Conservation (phyloP, 2,113 vertebrate species). For the Percina caprodes region DNA sequence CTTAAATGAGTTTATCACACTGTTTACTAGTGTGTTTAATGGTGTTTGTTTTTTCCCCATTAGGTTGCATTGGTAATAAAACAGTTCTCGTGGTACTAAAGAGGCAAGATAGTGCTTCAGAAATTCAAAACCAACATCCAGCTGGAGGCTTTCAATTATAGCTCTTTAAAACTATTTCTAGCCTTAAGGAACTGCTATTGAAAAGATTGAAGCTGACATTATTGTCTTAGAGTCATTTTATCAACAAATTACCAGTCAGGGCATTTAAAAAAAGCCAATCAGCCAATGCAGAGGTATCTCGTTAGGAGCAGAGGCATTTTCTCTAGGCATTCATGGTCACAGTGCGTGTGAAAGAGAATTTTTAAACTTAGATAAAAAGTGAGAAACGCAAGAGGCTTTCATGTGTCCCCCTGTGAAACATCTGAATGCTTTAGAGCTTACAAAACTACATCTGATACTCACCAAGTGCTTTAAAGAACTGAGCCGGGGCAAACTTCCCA, state of each 20-base stretch:
- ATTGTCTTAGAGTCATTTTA: not conserved
- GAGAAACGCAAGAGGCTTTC: not conserved
- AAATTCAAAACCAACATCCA: not conserved
- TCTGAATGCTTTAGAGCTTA: conserved; percentile 12
- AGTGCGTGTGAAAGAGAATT: not conserved
- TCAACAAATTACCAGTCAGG: not conserved
- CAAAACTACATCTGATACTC: conserved; percentile 62
- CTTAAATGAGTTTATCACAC: not conserved
- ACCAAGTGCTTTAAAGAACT: conserved; percentile 93
- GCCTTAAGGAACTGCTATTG: not conserved
- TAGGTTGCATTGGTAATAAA: conserved; percentile 2
- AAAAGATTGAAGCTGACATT: not conserved
- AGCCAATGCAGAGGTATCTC: not conserved
- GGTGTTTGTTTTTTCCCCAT: not conserved
- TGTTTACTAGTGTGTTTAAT: conserved; percentile 10
- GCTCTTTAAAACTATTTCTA: not conserved
- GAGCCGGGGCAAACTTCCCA: conserved; percentile 88
- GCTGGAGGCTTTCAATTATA: not conserved
- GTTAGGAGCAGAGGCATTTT: not conserved
- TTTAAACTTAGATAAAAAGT: not conserved
- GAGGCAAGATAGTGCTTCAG: not conserved
- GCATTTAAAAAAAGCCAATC: conserved; percentile 10
- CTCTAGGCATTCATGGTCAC: not conserved
- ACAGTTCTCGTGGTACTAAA: not conserved
- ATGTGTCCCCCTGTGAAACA: not conserved